Evolutionary conservation across 2,797 vertebrate genomes (phyloP).

Genomic region (Halcyon badia): DNA sequence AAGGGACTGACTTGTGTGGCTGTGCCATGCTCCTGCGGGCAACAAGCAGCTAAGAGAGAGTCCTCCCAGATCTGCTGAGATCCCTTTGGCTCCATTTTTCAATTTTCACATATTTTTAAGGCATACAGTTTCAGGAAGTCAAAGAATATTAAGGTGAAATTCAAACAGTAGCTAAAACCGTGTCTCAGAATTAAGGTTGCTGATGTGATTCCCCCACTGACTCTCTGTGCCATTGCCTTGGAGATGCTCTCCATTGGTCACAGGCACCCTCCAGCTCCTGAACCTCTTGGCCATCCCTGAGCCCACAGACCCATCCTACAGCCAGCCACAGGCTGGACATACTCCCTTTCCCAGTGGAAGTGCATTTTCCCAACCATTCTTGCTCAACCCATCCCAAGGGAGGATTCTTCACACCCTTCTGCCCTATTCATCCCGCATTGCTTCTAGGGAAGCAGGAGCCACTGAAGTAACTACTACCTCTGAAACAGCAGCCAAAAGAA

Average conservation of each 20-base stretch:
- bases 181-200: neutral
- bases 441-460: neutral
- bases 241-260: neutral
- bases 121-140: neutral
- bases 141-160: neutral
- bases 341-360: neutral
- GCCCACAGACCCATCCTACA: neutral
- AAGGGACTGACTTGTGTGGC: neutral
- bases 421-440: neutral
- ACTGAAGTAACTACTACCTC: neutral
- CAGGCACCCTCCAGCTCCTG: neutral
- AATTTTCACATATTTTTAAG: neutral
- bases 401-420: fast-evolving
- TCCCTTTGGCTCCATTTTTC: neutral
- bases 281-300: neutral
- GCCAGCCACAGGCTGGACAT: neutral
- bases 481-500: conserved; percentile 13
- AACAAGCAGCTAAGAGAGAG: neutral
- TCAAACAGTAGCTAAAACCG: neutral
- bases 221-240: neutral
- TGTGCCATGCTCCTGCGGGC: fast-evolving
- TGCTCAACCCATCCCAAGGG: neutral
- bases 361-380: neutral
- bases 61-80: neutral
- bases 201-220: fast-evolving